These are phyloP conservation scores for Petaurus breviceps DNA, from an alignment of 2,113 vertebrate species.

Conservation along the genomic window DNA sequence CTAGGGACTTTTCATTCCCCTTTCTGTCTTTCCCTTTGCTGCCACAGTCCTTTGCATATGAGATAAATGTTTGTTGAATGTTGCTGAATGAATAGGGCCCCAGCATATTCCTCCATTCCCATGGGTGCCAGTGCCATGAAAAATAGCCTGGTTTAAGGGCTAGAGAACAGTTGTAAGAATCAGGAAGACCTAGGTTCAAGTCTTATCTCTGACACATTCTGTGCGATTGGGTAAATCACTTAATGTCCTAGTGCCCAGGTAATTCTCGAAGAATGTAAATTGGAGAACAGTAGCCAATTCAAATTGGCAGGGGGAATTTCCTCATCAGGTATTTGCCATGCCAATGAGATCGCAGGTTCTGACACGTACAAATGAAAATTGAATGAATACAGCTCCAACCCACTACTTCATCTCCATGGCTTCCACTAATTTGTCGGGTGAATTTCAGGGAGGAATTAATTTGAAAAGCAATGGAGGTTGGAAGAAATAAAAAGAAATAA, in stretches of 20 bases:
- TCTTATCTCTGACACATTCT: background rate
- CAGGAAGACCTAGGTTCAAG: background rate
- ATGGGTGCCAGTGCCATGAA: background rate
- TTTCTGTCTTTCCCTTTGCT: background rate
- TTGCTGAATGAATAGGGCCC: background rate
- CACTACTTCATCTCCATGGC: background rate
- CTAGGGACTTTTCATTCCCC: background rate
- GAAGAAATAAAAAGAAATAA: background rate
- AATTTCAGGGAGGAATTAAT: background rate
- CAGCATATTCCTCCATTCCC: background rate
- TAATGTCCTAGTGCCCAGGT: background rate
- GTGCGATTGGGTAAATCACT: background rate
- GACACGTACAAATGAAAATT: background rate
- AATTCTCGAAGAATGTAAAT: background rate
- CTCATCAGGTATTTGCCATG: background rate
- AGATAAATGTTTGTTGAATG: background rate
- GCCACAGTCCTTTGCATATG: background rate
- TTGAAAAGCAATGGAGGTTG: background rate
- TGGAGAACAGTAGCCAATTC: background rate
- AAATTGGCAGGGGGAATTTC: background rate
- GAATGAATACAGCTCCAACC: background rate
- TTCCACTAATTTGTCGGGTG: background rate
- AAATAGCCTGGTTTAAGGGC: background rate
- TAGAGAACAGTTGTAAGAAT: background rate
- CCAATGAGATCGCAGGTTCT: background rate